Base-by-base conservation (phyloP, 1,140 invertebrate genomes). In the Triops cancriformis region DNA sequence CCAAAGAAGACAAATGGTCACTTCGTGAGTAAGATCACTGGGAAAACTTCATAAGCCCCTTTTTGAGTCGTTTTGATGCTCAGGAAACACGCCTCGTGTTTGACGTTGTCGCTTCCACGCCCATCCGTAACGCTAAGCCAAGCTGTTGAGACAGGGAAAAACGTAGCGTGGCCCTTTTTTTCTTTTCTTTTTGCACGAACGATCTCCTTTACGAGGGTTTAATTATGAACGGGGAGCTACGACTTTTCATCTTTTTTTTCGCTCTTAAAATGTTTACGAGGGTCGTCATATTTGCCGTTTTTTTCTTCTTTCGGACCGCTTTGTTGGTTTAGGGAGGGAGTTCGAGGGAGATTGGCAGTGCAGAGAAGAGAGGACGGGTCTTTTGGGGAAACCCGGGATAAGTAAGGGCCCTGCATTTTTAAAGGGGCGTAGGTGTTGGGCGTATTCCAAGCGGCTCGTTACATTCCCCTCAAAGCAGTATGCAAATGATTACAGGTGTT, bases 381-480 rank as follows among this genome's bases (percentile, higher is more conserved):
- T 7, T 37, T 37, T 64, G 10, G 51, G 51, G 23, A 64, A 64
- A 18, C 18, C 18, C 10, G 23, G n/a, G 42, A 5, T 27, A 26
- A 11, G 23, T 12, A 43, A 43, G 23, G 10, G n/a, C 18, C 43
- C 26, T 42, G 28, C 78, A 76, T 42, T 28, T 18, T 12, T 72
- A 14, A 77, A 64, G 27, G 41, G 75, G 72, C 27, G 37, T 64
- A 64, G 51, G 51, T 23, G 51, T 64, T 64, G 51, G 51, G 51
- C 51, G 51, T 64, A 64, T 64, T 64, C 51, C 51, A 23, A 64
- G 51, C 51, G 51, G 51, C 51, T 64, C 51, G 51, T 64, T 64
- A 64, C 6, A 64, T 23, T 64, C 51, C 51, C 31, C 14, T 64
- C 51, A 64, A 64, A 64, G 51, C 51, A 64, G 51, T 64, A 64